These are phyloP conservation scores for Orchestia grillus DNA, from an alignment of 1,140 invertebrate genomes.

Conservation along the genomic window DNA sequence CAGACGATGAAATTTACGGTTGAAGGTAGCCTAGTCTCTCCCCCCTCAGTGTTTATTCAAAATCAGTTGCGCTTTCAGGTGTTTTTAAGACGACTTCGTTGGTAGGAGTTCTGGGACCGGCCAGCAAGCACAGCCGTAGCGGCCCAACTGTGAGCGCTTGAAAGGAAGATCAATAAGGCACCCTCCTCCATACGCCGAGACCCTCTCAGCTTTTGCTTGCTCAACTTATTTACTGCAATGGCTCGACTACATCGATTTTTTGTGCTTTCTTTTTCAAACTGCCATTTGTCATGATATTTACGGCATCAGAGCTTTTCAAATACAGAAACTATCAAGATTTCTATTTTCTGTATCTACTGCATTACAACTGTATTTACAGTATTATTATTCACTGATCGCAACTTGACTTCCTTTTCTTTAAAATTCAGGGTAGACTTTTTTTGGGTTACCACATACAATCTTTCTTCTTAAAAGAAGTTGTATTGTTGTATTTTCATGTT, in stretches of 20 bases:
- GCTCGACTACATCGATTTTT: neutral
- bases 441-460: neutral
- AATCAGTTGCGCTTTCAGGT: neutral
- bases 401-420: neutral
- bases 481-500: neutral
- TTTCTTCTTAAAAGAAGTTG: neutral
- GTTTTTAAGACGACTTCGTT: neutral
- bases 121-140: neutral
- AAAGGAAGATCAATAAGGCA: conserved; percentile 19
- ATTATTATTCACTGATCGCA: neutral
- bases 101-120: neutral
- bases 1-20: neutral
- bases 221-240: conserved; percentile 20
- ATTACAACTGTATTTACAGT: neutral
- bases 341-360: neutral
- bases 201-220: conserved; percentile 17
- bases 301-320: neutral
- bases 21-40: neutral
- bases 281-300: neutral
- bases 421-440: neutral
- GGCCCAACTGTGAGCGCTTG: neutral
- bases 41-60: neutral
- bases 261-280: neutral
- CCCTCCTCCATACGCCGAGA: neutral
- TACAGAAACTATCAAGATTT: neutral